Evolutionary conservation across 2,797 vertebrate species (phyloP).

Genomic region (Microhierax caerulescens): DNA sequence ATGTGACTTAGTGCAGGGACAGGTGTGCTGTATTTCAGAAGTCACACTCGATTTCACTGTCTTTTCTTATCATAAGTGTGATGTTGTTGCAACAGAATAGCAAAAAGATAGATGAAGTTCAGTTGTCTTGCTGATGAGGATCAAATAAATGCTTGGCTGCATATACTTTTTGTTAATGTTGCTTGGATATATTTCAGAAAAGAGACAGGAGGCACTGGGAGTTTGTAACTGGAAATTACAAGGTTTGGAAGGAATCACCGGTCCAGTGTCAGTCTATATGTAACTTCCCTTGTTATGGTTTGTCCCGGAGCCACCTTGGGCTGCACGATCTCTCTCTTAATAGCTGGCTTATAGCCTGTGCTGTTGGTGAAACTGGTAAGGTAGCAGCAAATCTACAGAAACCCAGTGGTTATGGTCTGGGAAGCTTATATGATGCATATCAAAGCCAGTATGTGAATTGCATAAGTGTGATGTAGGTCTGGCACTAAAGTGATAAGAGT

Average conservation of each 20-base stretch:
- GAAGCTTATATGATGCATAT: constrained; percentile 36
- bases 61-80: neutral
- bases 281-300: neutral
- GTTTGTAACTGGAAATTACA: neutral
- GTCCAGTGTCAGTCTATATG: neutral
- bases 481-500: constrained; percentile 63
- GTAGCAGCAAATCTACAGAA: neutral
- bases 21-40: neutral
- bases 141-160: neutral
- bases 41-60: neutral
- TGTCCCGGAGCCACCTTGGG: neutral
- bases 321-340: neutral
- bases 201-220: neutral
- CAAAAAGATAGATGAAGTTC: neutral
- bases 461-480: constrained; percentile 55
- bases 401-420: neutral
- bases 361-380: neutral
- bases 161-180: neutral
- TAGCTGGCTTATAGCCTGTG: neutral
- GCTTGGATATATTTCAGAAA: neutral
- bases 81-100: neutral
- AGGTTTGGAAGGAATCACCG: neutral
- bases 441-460: constrained; percentile 46
- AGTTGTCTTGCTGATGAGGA: neutral
- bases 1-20: neutral